Evolutionary conservation across 1,140 invertebrate genomes (phyloP).

Genomic region (Glomeris maerens): DNA sequence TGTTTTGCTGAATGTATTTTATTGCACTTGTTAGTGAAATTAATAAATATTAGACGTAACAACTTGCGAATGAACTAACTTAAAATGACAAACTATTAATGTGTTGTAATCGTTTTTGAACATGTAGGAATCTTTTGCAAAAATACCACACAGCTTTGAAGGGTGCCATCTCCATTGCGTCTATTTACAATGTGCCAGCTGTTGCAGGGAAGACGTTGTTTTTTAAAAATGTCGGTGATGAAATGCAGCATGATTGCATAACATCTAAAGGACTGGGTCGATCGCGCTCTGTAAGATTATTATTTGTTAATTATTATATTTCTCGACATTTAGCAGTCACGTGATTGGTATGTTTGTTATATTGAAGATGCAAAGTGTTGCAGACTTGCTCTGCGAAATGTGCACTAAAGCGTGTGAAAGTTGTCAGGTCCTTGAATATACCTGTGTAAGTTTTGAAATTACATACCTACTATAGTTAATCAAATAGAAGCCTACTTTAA

Average conservation of each 20-base stretch:
- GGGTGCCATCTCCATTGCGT: slow-evolving; percentile 32
- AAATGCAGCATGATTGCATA: slow-evolving; percentile 23
- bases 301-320: not conserved
- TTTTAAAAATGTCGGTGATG: slow-evolving; percentile 24
- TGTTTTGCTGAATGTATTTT: too few relatives aligned
- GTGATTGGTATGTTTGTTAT: too few relatives aligned
- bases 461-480: not conserved
- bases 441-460: not conserved
- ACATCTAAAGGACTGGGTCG: slow-evolving; percentile 28
- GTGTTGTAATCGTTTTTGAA: too few relatives aligned
- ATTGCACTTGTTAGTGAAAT: too few relatives aligned
- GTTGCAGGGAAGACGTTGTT: slow-evolving; percentile 31
- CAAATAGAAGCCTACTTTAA: too few relatives aligned
- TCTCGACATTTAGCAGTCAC: not conserved
- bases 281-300: slow-evolving; percentile 24
- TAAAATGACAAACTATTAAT: too few relatives aligned
- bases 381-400: slow-evolving; percentile 32
- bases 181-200: slow-evolving; percentile 31
- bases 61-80: too few relatives aligned
- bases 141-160: slow-evolving; percentile 31
- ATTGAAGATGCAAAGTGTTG: slow-evolving; percentile 27
- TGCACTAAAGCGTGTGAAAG: slow-evolving; percentile 35
- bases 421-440: slow-evolving; percentile 22
- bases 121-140: slow-evolving; percentile 21
- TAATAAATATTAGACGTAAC: too few relatives aligned